These are phyloP conservation scores for Cichlasoma orientale DNA, from an alignment of 2,797 vertebrate species.

Conservation along the genomic window DNA sequence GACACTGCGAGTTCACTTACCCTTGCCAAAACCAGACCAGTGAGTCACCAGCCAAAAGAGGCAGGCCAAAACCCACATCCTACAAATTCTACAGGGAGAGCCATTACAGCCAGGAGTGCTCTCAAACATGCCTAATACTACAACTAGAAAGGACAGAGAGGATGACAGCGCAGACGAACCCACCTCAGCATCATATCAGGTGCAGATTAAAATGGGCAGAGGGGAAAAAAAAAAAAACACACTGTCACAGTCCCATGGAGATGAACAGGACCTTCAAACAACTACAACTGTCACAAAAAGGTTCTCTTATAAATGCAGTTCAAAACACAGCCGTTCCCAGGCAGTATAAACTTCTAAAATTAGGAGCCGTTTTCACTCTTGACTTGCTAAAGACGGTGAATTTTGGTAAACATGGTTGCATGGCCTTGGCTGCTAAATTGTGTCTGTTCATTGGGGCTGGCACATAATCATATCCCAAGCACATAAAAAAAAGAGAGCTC, in stretches of 20 bases:
- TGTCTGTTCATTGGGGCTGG: constrained; percentile 9
- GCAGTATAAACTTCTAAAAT: constrained; percentile 30
- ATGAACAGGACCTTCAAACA: constrained; percentile 9
- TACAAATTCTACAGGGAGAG: constrained; percentile 1
- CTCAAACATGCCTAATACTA: background rate
- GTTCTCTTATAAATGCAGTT: constrained; percentile 39
- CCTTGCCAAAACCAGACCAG: constrained; percentile 5
- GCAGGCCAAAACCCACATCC: background rate
- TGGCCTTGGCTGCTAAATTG: constrained; percentile 11
- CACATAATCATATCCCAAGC: constrained; percentile 23
- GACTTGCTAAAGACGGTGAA: background rate
- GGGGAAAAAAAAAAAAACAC: background rate
- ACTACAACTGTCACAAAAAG: constrained; percentile 7
- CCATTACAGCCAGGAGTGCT: constrained; percentile 20
- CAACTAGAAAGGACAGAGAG: constrained; percentile 1
- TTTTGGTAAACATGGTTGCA: constrained; percentile 6
- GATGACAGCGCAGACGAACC: background rate
- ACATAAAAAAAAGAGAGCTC: constrained; percentile 13
- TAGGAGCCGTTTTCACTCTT: constrained; percentile 1
- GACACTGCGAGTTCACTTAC: background rate
- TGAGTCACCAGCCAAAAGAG: constrained; percentile 30
- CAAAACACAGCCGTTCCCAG: constrained; percentile 23
- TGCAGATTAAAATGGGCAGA: constrained; percentile 23
- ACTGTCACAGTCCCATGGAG: background rate
- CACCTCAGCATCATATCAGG: background rate